Evolutionary conservation across 1,140 invertebrate species (phyloP), one percentile per base, ranked within the genome.

Genomic region (Antheraea mylitta): DNA sequence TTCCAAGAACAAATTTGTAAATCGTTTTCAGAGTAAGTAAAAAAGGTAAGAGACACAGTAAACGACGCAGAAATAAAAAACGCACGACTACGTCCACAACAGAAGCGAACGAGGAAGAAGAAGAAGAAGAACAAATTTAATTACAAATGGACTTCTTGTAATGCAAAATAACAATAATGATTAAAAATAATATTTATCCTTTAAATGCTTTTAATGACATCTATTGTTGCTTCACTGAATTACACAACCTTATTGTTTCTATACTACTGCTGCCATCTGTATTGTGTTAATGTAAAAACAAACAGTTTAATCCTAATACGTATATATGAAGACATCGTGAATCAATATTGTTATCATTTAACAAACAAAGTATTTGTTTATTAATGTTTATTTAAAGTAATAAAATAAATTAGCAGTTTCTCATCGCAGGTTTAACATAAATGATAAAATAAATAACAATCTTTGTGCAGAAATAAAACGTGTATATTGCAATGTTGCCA

Each of bases 61-160:
- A 67, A 70, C 76, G 76, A 37, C 81, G 81, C 0, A 86, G 82
- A 30, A 72, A 72, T 11, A 80, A 77, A 59, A 84, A 66, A 67
- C 75, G 70, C 8, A 76, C 81, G 7, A 79, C 83, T 7, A 73
- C 71, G 16, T 67, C 71, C 2, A 85, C 83, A 0, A 83, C 83
- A 9, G 83, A 83, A 70, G 73, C 77, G 8, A 71, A 58, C 19
- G 78, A 83, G 53, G 83, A 82, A 64, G 79, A 83, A 19, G 76
- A 87, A 65, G 78, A 84, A 71, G 71, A 65, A 45, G 18, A 48
- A 65, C 53, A 13, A 19, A 9, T 65, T 53, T n/a, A 16, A n/a
- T 53, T 16, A 9, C 7, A 3, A 42, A 0, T 42, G 7, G 0
- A 3, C 22, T 42, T 53, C 7, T 53, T 53, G 5, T 53, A 53